Base-by-base conservation (phyloP, 2,113 vertebrate genomes). In the Eolophus roseicapilla region DNA sequence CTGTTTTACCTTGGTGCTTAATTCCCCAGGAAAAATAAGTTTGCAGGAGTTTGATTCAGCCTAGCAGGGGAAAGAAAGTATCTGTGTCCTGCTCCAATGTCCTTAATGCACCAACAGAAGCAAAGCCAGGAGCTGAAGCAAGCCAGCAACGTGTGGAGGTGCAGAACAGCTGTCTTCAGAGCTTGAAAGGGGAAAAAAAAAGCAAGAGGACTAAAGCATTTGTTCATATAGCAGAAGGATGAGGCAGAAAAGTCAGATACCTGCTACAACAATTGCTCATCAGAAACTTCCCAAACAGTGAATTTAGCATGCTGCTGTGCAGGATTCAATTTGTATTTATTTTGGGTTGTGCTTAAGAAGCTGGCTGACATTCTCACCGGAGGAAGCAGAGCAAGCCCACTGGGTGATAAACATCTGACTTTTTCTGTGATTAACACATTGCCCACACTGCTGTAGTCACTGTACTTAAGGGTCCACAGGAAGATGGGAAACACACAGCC, bases 31-130 rank as follows among this genome's bases (percentile, higher is more conserved):
- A 44, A 93, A 46, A 77, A 2, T 24, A 65, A 80, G 44, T 81
- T 35, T 81, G 39, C 39, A 73, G 70, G 43, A 76, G 75, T 81
- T 76, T 37, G 64, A 46, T 86, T 92, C 65, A 82, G 87, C 23
- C 50, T 47, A 67, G 37, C 13, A 78, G 63, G 53, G 21, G 44
- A 47, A 62, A 86, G 18, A 25, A 35, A 67, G 12, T 0, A 4
- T 47, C 19, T n/a, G 65, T 2, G 7, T n/a, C 74, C 37, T 25
- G 39, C 70, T 86, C 71, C 65, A 43, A 27, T 0, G 0, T 37
- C 41, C 50, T 35, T 74, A 62, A 29, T 8, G 28, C 67, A 37
- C 10, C 76, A 73, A 67, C 29, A 52, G 44, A n/a, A 64, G 39
- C 76, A 31, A 62, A 91, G 49, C 3, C 24, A 76, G 49, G 39